Percentiles rank a stretch among this genome's conserved stretches.
Conservation (phyloP, 2,888 invertebrate species). For the Tetanocera ferruginea region DNA sequence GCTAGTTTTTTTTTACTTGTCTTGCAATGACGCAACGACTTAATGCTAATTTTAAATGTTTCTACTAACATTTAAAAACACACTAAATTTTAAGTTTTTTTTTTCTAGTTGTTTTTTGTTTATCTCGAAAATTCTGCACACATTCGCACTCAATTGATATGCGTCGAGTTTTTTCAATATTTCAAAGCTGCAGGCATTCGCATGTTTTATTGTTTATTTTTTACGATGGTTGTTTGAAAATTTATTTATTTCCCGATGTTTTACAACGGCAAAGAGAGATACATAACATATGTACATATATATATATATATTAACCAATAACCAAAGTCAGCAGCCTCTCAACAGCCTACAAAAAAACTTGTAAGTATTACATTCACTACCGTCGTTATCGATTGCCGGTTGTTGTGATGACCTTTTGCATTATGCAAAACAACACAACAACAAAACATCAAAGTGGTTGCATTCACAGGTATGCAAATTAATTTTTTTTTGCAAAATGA, state of each 20-base stretch:
- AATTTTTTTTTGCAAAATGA: conserved; percentile 9
- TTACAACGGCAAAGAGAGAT: background rate
- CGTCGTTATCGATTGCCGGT: too few species aligned
- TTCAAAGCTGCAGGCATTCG: too few species aligned
- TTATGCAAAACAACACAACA: conserved; percentile 35
- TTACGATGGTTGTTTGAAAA: background rate
- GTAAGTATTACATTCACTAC: too few species aligned
- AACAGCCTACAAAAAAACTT: too few species aligned
- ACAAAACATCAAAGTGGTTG: conserved; percentile 30
- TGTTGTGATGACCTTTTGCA: conserved; percentile 33
- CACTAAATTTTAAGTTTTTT: too few species aligned
- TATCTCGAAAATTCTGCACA: too few species aligned
- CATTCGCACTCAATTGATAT: too few species aligned
- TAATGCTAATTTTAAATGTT: background rate
- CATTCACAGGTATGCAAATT: conserved; percentile 33
- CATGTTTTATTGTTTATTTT: background rate
- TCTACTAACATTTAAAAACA: background rate
- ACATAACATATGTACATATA: too few species aligned
- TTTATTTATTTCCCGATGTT: conserved; percentile 3
- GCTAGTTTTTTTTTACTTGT: background rate
- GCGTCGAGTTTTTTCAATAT: too few species aligned
- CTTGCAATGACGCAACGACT: background rate
- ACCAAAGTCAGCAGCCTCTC: too few species aligned
- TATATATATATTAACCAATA: too few species aligned
- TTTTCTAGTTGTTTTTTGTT: too few species aligned